Conservation (phyloP, 2,113 vertebrate species). For the Salminus brasiliensis region DNA sequence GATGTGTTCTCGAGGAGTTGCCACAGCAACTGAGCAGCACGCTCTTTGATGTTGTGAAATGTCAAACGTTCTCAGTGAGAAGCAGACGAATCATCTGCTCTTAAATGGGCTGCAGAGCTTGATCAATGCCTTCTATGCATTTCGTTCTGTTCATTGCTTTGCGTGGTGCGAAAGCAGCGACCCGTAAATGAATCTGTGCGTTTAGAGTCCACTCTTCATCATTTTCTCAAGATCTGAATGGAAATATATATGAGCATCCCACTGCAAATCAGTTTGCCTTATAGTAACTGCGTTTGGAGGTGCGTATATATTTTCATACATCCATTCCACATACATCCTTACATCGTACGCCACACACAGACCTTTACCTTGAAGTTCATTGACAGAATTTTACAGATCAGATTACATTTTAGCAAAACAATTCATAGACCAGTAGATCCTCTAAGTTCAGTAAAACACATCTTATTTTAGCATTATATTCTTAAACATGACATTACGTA, state of each 20-base stretch:
- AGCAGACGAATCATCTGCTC: background rate
- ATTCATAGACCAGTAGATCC: no score
- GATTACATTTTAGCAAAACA: no score
- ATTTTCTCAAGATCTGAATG: background rate
- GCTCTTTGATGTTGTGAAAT: constrained; percentile 42
- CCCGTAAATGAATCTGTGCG: constrained; percentile 11
- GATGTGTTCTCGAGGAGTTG: constrained; percentile 51
- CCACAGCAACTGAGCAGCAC: constrained; percentile 57
- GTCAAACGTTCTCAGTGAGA: constrained; percentile 31
- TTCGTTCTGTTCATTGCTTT: background rate
- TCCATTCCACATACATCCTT: no score
- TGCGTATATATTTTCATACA: background rate
- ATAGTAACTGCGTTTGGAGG: background rate
- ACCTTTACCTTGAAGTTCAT: no score
- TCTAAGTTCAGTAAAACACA: no score
- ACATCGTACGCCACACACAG: no score
- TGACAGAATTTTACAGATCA: no score
- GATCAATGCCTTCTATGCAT: background rate
- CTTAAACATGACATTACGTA: no score
- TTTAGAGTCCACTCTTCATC: background rate
- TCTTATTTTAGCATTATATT: no score
- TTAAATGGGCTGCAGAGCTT: background rate
- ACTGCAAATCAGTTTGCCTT: background rate
- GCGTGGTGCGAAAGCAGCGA: constrained; percentile 4
- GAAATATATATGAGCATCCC: background rate